phyloP scores from a whole-genome alignment of 1,140 invertebrate genomes.

The Amyelois transitella region DNA sequence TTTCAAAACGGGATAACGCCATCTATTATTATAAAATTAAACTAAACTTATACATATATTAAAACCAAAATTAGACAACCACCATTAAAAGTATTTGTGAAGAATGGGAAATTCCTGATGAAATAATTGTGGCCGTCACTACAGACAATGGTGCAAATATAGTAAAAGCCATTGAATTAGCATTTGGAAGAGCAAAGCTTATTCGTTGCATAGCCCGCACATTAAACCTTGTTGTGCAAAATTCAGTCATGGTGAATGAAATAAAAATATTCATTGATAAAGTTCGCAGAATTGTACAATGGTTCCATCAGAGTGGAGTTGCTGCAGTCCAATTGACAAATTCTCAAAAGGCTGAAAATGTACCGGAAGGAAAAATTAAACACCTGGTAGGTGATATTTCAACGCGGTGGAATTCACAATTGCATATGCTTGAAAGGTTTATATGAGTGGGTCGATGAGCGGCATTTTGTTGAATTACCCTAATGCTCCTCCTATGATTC shows the following conservation, averaged over 20 bases:
- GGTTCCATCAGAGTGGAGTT: constrained; percentile 31
- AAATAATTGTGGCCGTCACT: too few relatives aligned
- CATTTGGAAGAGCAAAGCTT: too few relatives aligned
- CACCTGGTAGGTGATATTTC: constrained; percentile 22
- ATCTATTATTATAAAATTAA: too few relatives aligned
- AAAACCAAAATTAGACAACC: too few relatives aligned
- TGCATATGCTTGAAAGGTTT: constrained; percentile 22
- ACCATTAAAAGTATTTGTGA: too few relatives aligned
- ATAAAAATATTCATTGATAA: constrained; percentile 29
- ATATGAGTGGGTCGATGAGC: constrained; percentile 21
- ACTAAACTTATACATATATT: too few relatives aligned
- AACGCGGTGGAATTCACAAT: constrained; percentile 25
- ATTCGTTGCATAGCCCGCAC: too few relatives aligned
- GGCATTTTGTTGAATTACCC: constrained; percentile 23
- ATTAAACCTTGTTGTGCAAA: too few relatives aligned
- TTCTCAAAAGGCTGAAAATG: constrained; percentile 19
- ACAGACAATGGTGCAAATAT: too few relatives aligned
- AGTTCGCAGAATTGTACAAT: constrained; percentile 37
- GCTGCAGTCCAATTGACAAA: constrained; percentile 21
- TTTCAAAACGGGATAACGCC: too few relatives aligned
- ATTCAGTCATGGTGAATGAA: constrained; percentile 22
- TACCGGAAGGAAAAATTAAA: constrained; percentile 25
- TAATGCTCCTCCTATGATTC: constrained; percentile 28
- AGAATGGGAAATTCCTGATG: too few relatives aligned
- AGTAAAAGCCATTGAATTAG: too few relatives aligned